Base-by-base conservation (phyloP, 2,888 invertebrate genomes). In the Drosophila bunnanda region DNA sequence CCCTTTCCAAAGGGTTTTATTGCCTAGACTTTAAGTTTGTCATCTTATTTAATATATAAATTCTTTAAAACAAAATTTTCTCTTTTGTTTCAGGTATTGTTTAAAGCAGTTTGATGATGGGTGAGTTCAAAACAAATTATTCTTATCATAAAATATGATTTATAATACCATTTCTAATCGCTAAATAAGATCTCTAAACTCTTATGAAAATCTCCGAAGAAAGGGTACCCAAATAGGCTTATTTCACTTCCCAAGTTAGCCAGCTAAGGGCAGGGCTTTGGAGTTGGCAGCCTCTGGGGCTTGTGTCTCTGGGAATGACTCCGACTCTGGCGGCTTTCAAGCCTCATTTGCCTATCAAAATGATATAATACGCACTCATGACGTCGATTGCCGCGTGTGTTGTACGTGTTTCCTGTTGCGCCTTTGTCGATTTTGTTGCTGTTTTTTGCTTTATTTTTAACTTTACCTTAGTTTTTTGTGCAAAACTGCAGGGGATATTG, bases 321-420 rank as follows among this genome's bases (percentile, higher is more conserved):
- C 60, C 44, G 52, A 54, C 41, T 61, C 52, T 70, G 68, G 73
- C 75, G 80, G 80, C 87, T 78, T 82, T 79, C 76, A 80, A 78
- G 86, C 80, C 80, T 79, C 85, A 88, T 89, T 90, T 90, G 80
- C 82, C 86, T 85, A 90, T 87, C 85, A 78, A 80, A 80, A 70
- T 79, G 82, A 86, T 84, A 87, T 85, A 88, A 87, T 77, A 80
- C 79, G 78, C 76, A 76, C 81, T 86, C 78, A 79, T 78, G 79
- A 77, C 76, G 77, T 79, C 79, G 76, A 80, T 71, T 67, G 56
- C 60, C 66, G 55, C 43, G 41, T 54, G 50, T 52, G 50, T 34
- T 52, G 78, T 83, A 88, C 85, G 88, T 87, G 87, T 87, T 87
- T 84, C 87, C 87, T 78, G 86, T 77, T 50, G 65, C 38, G 58